phyloP scores from a whole-genome alignment of 2,797 vertebrate genomes.

The Falco cherrug region DNA sequence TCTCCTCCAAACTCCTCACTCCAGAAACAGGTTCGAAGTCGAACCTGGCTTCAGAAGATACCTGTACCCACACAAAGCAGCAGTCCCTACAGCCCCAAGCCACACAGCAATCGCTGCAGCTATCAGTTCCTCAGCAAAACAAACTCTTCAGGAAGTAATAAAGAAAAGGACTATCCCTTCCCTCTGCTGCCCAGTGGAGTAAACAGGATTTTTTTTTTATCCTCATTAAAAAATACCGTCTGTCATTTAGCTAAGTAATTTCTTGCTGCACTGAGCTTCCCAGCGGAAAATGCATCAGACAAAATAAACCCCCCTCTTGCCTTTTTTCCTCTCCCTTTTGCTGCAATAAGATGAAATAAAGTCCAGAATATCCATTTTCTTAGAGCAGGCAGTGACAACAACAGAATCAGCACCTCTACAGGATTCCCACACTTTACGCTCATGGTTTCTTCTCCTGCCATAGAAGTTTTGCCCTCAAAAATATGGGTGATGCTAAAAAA shows the following conservation, averaged over 20 bases:
- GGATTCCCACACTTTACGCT: background rate
- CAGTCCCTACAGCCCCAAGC: background rate
- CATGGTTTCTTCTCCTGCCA: background rate
- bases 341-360: background rate
- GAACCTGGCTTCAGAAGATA: background rate
- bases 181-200: background rate
- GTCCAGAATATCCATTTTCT: background rate
- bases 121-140: background rate
- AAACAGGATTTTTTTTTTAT: background rate
- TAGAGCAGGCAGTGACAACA: too few species aligned
- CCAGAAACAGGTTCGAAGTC: background rate
- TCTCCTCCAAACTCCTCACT: background rate
- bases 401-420: background rate
- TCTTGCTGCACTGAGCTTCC: background rate
- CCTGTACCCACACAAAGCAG: too few species aligned
- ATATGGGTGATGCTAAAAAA: background rate
- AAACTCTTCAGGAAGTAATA: too few species aligned
- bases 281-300: background rate
- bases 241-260: background rate
- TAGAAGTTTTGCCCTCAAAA: background rate
- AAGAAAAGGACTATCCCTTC: background rate
- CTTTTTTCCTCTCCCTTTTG: too few species aligned
- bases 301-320: background rate
- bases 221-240: background rate
- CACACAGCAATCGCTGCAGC: background rate